phyloP scores from a whole-genome alignment of 2,797 vertebrate genomes.

The Phrynocephalus guinanensis region DNA sequence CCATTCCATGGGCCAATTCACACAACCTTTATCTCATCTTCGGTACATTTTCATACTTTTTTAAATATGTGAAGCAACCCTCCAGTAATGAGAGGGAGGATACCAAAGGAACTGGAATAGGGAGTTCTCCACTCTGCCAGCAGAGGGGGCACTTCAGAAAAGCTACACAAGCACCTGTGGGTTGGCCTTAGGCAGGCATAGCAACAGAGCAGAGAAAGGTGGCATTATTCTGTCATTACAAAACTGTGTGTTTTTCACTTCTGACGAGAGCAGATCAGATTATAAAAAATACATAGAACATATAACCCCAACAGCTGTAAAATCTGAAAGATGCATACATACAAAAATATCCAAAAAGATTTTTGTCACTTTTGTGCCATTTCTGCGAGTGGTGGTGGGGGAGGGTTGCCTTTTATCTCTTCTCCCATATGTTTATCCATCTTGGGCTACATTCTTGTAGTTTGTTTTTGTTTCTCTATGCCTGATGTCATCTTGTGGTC shows the following conservation, averaged over 20 bases:
- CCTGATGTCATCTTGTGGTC: background rate
- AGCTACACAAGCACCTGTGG: no score
- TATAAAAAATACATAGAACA: constrained; percentile 74
- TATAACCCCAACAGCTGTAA: constrained; percentile 64
- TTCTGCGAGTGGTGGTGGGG: constrained; percentile 36
- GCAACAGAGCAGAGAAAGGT: constrained; percentile 50
- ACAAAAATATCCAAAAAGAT: constrained; percentile 60
- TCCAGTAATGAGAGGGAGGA: background rate
- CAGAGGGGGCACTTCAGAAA: constrained; percentile 42
- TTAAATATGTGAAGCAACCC: background rate
- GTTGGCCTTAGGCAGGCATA: background rate
- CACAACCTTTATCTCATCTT: no score
- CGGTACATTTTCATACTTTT: background rate
- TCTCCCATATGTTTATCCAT: constrained; percentile 64
- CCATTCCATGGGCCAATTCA: background rate
- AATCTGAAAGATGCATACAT: constrained; percentile 61
- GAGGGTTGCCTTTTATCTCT: constrained; percentile 9
- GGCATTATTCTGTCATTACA: constrained; percentile 56
- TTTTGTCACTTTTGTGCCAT: constrained; percentile 60
- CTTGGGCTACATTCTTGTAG: constrained; percentile 25
- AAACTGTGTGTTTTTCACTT: constrained; percentile 47
- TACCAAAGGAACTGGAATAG: background rate
- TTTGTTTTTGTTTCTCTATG: constrained; percentile 30
- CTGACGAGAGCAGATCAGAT: constrained; percentile 45
- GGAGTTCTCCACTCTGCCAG: constrained; percentile 17